Percentiles rank a stretch among this genome's conserved stretches.
Evolutionary conservation across 2,888 invertebrate genomes (phyloP).

Genomic region (Campaea margaritaria): DNA sequence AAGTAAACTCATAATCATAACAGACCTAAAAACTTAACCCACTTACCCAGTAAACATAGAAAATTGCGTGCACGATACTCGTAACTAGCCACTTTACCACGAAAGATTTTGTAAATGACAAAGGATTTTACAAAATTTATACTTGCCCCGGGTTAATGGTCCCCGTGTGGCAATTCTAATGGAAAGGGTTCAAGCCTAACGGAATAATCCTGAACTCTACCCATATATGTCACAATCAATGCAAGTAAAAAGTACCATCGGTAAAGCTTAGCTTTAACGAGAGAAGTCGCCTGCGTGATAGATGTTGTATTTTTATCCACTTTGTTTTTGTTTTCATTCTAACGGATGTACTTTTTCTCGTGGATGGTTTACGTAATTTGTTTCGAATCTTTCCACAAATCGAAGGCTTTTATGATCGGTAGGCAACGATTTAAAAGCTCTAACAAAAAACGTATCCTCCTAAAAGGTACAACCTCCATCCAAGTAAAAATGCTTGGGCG

Average conservation of each 20-base stretch:
- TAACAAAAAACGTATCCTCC: constrained; percentile 21
- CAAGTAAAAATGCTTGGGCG: constrained; percentile 45
- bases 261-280: constrained; percentile 44
- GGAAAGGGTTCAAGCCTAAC: constrained; percentile 57
- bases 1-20: constrained; percentile 27
- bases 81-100: constrained; percentile 36
- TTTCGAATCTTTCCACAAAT: constrained; percentile 11
- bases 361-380: constrained; percentile 14
- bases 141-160: constrained; percentile 57
- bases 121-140: constrained; percentile 60
- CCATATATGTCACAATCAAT: constrained; percentile 66
- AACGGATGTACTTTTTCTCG: constrained; percentile 1
- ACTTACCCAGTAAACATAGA: constrained; percentile 32
- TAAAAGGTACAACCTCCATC: constrained; percentile 18
- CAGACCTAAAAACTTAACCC: constrained; percentile 28
- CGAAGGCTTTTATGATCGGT: constrained; percentile 5
- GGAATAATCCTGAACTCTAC: constrained; percentile 56
- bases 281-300: constrained; percentile 26
- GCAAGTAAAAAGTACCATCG: constrained; percentile 50
- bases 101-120: constrained; percentile 47
- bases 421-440: constrained; percentile 1
- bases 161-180: constrained; percentile 62
- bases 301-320: constrained; percentile 10
- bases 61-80: constrained; percentile 37
- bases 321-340: constrained; percentile 18